Evolutionary conservation across 2,888 invertebrate genomes (phyloP).

Genomic region (Crepidodera aurea): DNA sequence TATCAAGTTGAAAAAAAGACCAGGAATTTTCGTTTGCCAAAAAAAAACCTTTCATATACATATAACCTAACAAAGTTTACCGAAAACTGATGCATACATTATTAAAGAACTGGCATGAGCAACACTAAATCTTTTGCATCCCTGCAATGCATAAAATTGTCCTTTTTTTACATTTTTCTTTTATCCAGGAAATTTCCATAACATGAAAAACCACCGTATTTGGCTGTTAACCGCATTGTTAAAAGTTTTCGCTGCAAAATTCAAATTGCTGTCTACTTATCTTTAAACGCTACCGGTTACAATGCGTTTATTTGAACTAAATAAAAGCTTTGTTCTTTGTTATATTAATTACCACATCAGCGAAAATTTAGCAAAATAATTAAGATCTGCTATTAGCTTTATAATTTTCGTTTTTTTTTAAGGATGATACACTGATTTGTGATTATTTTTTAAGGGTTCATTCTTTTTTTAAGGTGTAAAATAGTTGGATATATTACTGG

Average conservation of each 20-base stretch:
- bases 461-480: too few relatives aligned
- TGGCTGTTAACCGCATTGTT: constrained; percentile 16
- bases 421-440: too few relatives aligned
- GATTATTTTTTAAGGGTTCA: too few relatives aligned
- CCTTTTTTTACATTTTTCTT: not conserved
- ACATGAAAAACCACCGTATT: not conserved
- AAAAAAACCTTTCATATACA: too few relatives aligned
- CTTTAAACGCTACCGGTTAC: not conserved
- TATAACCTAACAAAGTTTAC: too few relatives aligned
- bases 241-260: constrained; percentile 10
- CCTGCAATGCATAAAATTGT: not conserved
- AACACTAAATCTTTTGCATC: not conserved
- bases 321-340: not conserved
- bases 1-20: too few relatives aligned
- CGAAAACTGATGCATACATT: not conserved
- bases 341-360: not conserved
- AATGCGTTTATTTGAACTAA: constrained; percentile 4
- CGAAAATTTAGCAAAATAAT: not conserved
- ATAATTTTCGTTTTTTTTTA: too few relatives aligned
- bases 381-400: too few relatives aligned
- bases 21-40: too few relatives aligned
- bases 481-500: too few relatives aligned
- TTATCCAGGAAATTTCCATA: constrained; percentile 5
- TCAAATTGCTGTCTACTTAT: constrained; percentile 5
- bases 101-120: not conserved